A percentile compares a stretch with the other conserved stretches of the same genome.
phyloP scores from a whole-genome alignment of 2,113 vertebrate genomes.

The Girardinichthys multiradiatus region DNA sequence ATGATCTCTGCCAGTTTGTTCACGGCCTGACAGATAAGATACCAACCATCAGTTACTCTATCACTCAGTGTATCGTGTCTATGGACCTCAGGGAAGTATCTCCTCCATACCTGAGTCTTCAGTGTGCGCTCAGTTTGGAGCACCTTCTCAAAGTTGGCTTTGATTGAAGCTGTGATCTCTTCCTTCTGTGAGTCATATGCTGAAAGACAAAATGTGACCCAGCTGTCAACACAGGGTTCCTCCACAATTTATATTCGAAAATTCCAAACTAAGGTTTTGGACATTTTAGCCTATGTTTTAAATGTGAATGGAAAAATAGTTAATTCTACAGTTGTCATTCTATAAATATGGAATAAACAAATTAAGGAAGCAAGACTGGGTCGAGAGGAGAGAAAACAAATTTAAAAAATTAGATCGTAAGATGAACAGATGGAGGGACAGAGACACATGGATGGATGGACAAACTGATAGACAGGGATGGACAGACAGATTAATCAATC shows the following conservation, averaged over 20 bases:
- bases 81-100: not conserved
- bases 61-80: not conserved
- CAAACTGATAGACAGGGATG: too few species aligned
- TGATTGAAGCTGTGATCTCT: slow-evolving; percentile 85
- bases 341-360: not conserved
- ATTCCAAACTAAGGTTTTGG: too few species aligned
- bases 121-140: slow-evolving; percentile 92
- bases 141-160: slow-evolving; percentile 88
- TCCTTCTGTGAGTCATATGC: slow-evolving; percentile 86
- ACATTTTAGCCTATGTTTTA: too few species aligned
- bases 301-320: too few species aligned
- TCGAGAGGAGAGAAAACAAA: too few species aligned
- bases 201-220: slow-evolving; percentile 54
- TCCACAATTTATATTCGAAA: too few species aligned
- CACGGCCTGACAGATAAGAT: slow-evolving; percentile 84
- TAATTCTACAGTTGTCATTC: not conserved
- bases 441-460: too few species aligned
- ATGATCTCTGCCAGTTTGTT: slow-evolving; percentile 99
- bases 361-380: too few species aligned
- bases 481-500: too few species aligned
- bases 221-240: not conserved
- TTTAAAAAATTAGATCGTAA: too few species aligned
- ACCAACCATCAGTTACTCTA: not conserved
- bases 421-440: too few species aligned
- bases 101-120: slow-evolving; percentile 90